Percentiles rank a stretch among this genome's conserved stretches.
These are phyloP conservation scores for Nesidiocoris tenuis DNA, from an alignment of 2,888 invertebrate species.

Conservation along the genomic window DNA sequence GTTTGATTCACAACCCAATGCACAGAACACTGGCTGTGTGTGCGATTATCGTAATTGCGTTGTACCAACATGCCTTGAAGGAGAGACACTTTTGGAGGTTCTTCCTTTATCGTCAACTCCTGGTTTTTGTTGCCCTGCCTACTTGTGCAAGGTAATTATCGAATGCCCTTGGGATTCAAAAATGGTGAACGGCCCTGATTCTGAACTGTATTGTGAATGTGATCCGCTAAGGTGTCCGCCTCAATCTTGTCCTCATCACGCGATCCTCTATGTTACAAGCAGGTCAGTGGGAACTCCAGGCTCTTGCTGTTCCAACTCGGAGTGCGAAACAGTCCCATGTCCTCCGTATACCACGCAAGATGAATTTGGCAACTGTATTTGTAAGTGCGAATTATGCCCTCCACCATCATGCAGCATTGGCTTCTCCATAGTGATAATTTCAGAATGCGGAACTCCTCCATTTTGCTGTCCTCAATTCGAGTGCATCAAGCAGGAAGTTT, in stretches of 20 bases:
- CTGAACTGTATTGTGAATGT: not conserved
- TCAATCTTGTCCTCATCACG: not conserved
- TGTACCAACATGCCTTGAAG: not conserved
- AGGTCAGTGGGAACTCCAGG: not conserved
- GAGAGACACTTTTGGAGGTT: not conserved
- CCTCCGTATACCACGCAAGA: not conserved
- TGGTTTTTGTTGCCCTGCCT: not conserved
- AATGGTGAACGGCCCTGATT: not conserved
- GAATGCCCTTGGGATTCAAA: conserved; percentile 1
- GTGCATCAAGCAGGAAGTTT: not conserved
- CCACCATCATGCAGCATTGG: not conserved
- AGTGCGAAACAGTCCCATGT: not conserved
- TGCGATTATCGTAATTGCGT: conserved; percentile 7
- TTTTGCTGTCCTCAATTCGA: not conserved
- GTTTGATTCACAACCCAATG: not conserved
- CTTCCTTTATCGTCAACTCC: not conserved
- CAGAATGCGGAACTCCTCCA: too few species aligned
- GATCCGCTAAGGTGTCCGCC: not conserved
- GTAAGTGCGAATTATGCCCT: not conserved
- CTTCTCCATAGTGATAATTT: not conserved
- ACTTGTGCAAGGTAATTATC: not conserved
- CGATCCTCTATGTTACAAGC: not conserved
- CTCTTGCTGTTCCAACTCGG: not conserved
- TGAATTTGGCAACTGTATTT: not conserved
- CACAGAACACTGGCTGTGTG: not conserved